Percentiles rank a stretch among this genome's conserved stretches.
phyloP scores from a whole-genome alignment of 2,888 invertebrate genomes.

The Cephus sareptanus region DNA sequence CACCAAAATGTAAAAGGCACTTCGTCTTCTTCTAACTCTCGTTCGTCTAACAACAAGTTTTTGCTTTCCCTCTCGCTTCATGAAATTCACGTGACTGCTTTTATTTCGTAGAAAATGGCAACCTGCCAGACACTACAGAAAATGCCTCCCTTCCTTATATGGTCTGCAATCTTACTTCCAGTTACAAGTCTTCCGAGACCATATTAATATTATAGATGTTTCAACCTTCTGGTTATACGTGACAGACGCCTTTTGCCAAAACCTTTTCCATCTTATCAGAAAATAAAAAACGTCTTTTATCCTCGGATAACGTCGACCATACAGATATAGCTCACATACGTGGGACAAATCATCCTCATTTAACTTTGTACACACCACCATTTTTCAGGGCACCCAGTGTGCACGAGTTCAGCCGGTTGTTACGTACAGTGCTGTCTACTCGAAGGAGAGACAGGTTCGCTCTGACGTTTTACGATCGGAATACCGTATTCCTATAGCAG shows the following conservation, averaged over 20 bases:
- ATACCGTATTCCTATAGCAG: not conserved
- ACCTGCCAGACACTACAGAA: constrained; percentile 15
- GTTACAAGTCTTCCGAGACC: constrained; percentile 8
- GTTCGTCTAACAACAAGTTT: constrained; percentile 1
- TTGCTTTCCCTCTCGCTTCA: constrained; percentile 11
- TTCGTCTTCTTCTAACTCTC: constrained; percentile 17
- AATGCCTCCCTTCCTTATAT: not conserved
- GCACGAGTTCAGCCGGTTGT: too few species aligned
- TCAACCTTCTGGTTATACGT: constrained; percentile 1
- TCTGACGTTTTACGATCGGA: constrained; percentile 11
- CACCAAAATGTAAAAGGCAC: not conserved
- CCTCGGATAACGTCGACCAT: too few species aligned
- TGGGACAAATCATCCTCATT: too few species aligned
- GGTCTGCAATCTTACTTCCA: too few species aligned
- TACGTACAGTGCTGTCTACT: not conserved
- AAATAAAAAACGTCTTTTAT: too few species aligned
- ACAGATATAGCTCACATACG: too few species aligned
- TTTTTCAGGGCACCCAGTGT: too few species aligned
- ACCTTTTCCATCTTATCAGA: too few species aligned
- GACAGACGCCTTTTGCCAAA: too few species aligned
- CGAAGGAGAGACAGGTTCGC: constrained; percentile 10
- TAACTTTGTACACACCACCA: too few species aligned
- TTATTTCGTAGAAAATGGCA: constrained; percentile 20
- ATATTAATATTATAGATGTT: constrained; percentile 23
- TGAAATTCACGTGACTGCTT: constrained; percentile 8